Percentiles rank a stretch among this genome's conserved stretches.
These are phyloP conservation scores for Arion vulgaris DNA, from an alignment of 1,140 invertebrate species.

Conservation along the genomic window DNA sequence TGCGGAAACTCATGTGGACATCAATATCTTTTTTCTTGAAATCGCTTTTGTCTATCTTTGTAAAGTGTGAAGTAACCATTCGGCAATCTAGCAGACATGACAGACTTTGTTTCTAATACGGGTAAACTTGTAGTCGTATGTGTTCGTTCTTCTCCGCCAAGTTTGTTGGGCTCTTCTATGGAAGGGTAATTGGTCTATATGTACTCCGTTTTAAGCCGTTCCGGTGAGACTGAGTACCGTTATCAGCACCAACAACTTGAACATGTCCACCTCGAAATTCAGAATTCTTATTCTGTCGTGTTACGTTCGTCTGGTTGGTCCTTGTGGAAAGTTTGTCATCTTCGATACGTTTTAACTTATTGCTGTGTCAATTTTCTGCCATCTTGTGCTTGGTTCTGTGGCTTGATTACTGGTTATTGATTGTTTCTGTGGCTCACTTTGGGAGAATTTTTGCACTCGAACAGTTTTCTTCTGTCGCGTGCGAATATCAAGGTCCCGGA, in stretches of 20 bases:
- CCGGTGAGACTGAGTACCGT: not conserved
- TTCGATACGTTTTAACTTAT: not conserved
- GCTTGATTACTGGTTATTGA: not conserved
- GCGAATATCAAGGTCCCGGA: conserved; percentile 41
- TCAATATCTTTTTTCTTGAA: conserved; percentile 9
- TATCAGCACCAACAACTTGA: too few relatives aligned
- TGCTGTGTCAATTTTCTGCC: not conserved
- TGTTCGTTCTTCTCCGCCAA: not conserved
- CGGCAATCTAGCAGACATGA: not conserved
- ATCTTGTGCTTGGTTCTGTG: not conserved
- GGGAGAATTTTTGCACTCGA: not conserved
- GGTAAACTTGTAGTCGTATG: not conserved
- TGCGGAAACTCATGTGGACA: too few relatives aligned
- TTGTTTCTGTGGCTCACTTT: too few relatives aligned
- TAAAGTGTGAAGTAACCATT: conserved; percentile 45
- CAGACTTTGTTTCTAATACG: not conserved
- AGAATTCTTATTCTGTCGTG: too few relatives aligned
- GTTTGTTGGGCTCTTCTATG: not conserved
- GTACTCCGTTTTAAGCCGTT: not conserved
- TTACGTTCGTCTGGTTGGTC: not conserved
- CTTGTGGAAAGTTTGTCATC: not conserved
- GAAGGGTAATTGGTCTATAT: too few relatives aligned
- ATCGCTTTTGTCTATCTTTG: conserved; percentile 43
- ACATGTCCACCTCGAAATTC: too few relatives aligned
- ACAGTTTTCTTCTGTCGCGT: conserved; percentile 31